Conservation (phyloP, 1,140 invertebrate genomes). For the Patella vulgata region DNA sequence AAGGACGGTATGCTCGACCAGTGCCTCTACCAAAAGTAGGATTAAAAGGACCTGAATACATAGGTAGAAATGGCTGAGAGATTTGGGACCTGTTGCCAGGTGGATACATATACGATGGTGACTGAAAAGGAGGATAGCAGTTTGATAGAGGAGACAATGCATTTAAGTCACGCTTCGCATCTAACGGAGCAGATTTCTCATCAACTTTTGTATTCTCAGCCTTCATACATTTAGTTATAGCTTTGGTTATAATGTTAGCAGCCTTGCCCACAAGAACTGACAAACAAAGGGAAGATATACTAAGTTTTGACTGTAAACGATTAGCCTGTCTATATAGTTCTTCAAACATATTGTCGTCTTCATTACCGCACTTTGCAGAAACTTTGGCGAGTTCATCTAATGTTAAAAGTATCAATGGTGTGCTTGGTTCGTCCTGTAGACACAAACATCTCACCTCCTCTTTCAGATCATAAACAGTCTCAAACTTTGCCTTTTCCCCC, state of each 20-base stretch:
- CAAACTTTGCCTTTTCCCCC: conserved; percentile 9
- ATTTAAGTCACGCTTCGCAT: conserved; percentile 17
- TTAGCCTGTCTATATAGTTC: conserved; percentile 23
- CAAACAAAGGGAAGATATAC: conserved; percentile 16
- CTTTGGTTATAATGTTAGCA: too few species aligned
- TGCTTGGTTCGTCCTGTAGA: conserved; percentile 18
- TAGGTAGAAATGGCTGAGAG: neutral
- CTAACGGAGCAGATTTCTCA: too few species aligned
- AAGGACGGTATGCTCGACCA: too few species aligned
- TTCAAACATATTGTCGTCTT: conserved; percentile 21
- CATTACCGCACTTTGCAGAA: neutral
- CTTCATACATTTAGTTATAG: conserved; percentile 8
- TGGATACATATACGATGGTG: neutral
- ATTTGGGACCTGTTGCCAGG: neutral
- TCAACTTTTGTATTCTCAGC: too few species aligned
- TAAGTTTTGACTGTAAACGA: conserved; percentile 13
- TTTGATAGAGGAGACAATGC: conserved; percentile 3
- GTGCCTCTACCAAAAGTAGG: too few species aligned
- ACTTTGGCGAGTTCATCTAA: conserved; percentile 17
- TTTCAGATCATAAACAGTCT: conserved; percentile 5
- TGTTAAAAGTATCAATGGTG: conserved; percentile 15
- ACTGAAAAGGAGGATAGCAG: neutral
- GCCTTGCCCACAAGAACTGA: conserved; percentile 20
- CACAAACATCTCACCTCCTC: conserved; percentile 25
- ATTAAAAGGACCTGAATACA: neutral